Percentiles rank a stretch among this genome's conserved stretches.
phyloP scores from a whole-genome alignment of 2,888 invertebrate species.

The Stenodera caucasica region DNA sequence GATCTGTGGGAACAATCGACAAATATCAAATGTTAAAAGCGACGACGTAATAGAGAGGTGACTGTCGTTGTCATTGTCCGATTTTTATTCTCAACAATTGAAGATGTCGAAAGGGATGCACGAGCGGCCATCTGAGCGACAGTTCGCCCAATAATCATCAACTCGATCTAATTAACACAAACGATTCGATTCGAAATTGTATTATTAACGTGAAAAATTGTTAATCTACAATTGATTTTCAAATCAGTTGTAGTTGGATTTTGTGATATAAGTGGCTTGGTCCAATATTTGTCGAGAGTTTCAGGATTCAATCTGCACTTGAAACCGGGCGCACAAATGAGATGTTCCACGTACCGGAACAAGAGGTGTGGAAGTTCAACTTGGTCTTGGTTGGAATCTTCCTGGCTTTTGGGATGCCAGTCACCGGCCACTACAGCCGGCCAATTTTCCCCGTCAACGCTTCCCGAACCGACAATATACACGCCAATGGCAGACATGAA shows the following conservation, averaged over 20 bases:
- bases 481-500: too few species aligned
- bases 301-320: constrained; percentile 35
- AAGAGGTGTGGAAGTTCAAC: background rate
- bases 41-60: background rate
- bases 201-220: too few species aligned
- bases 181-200: too few species aligned
- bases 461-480: background rate
- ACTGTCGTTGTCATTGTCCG: background rate
- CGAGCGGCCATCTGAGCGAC: background rate
- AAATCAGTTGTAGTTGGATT: background rate
- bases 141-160: too few species aligned
- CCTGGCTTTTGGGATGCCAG: constrained; percentile 2
- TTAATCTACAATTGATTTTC: background rate
- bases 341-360: constrained; percentile 5
- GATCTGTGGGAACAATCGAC: constrained; percentile 3
- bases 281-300: constrained; percentile 29
- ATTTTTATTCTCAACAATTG: background rate
- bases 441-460: constrained; percentile 5
- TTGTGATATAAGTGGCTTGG: constrained; percentile 3
- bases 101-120: background rate
- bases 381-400: constrained; percentile 1
- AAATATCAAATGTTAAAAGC: constrained; percentile 2
- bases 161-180: background rate
- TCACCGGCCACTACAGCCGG: constrained; percentile 2
- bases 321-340: constrained; percentile 8